phyloP scores from a whole-genome alignment of 2,888 invertebrate species.

The Cephalotes varians region DNA sequence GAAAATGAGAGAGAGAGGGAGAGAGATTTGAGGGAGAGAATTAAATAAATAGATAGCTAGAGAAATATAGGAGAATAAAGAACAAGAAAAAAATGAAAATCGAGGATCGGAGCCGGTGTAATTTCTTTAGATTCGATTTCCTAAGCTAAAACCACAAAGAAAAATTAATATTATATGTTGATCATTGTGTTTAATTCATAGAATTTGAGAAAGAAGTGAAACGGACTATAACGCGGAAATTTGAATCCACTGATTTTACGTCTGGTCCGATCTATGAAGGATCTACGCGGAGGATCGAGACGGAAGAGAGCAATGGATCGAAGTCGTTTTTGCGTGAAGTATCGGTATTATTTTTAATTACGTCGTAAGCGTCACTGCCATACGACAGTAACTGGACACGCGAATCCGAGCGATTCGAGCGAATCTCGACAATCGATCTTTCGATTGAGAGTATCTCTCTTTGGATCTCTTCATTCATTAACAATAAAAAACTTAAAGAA shows the following conservation, averaged over 20 bases:
- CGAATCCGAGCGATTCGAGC: constrained; percentile 7
- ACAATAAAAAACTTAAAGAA: background rate
- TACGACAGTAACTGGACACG: constrained; percentile 33
- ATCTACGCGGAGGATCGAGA: constrained; percentile 6
- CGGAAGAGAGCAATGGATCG: constrained; percentile 18
- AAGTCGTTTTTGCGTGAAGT: constrained; percentile 56
- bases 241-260: constrained; percentile 4
- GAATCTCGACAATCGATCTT: constrained; percentile 1
- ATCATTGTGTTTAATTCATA: background rate
- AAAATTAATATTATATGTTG: background rate
- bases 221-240: background rate
- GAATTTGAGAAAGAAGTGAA: background rate
- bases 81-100: constrained; percentile 9
- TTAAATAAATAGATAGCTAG: constrained; percentile 20
- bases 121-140: constrained; percentile 6
- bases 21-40: background rate
- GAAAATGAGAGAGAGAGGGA: constrained; percentile 4
- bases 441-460: background rate
- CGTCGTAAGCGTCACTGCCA: constrained; percentile 50
- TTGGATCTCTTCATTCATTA: background rate
- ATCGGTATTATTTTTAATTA: constrained; percentile 60
- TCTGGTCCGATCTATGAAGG: background rate
- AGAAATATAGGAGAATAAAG: constrained; percentile 1
- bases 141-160: background rate
- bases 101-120: constrained; percentile 26